phyloP scores from a whole-genome alignment of 2,797 vertebrate genomes.

The Delichon dasypus region DNA sequence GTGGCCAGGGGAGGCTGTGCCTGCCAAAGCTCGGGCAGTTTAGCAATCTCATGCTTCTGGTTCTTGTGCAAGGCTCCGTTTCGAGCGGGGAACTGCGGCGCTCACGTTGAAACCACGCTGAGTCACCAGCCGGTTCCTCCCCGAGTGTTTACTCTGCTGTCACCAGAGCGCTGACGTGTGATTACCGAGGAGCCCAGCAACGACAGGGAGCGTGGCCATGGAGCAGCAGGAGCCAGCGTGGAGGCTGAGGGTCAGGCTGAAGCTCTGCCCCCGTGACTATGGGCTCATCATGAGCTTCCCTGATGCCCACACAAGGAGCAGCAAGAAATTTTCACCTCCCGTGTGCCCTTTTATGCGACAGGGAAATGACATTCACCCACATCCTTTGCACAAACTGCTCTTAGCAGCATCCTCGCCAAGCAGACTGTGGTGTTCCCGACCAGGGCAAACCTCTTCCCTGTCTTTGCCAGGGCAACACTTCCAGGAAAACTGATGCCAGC shows the following conservation, averaged over 20 bases:
- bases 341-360: rapidly evolving
- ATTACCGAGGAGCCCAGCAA: background rate
- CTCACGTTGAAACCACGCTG: background rate
- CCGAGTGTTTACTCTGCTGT: background rate
- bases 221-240: background rate
- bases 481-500: background rate
- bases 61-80: background rate
- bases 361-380: background rate
- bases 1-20: background rate
- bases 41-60: background rate
- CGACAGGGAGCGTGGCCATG: rapidly evolving
- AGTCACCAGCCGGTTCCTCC: background rate
- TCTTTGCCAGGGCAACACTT: background rate
- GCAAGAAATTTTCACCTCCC: background rate
- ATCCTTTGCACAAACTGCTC: background rate
- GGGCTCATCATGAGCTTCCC: rapidly evolving
- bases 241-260: background rate
- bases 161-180: background rate
- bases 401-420: background rate
- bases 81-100: background rate
- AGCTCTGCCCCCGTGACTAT: background rate
- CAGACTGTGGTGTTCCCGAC: background rate
- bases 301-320: background rate
- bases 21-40: background rate
- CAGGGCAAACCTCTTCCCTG: background rate